phyloP scores from a whole-genome alignment of 92 coral and sea anemone species.

The Muricea muricata region DNA sequence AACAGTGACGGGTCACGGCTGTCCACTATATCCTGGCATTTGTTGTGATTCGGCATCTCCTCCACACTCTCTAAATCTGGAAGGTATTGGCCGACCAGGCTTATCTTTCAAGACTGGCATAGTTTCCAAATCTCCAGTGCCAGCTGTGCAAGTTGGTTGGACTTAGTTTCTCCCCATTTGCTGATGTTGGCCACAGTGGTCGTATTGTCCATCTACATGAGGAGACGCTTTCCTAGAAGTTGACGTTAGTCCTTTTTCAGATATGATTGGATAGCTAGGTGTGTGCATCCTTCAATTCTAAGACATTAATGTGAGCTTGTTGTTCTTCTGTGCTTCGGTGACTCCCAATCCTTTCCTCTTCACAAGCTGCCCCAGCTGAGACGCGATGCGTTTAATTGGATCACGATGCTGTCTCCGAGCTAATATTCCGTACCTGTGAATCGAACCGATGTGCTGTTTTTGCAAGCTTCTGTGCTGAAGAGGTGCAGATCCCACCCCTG shows the following conservation, averaged over 20 bases:
- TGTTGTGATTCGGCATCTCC: conserved; percentile 68
- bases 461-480: no score
- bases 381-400: no score
- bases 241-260: no score
- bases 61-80: conserved; percentile 62
- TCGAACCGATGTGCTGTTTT: no score
- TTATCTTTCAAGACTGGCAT: conserved; percentile 34
- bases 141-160: conserved; percentile 4
- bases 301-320: conserved; percentile 66
- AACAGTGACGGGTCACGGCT: no score
- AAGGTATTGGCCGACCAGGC: conserved; percentile 62
- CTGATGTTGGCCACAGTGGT: conserved; percentile 61
- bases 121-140: conserved; percentile 59
- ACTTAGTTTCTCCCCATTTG: conserved; percentile 45
- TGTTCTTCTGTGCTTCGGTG: conserved; percentile 56
- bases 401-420: no score
- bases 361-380: no score
- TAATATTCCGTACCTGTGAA: no score
- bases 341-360: conserved; percentile 30
- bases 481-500: no score
- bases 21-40: no score
- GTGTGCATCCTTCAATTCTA: conserved; percentile 64
- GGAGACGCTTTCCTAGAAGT: conserved; percentile 35
- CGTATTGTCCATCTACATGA: conserved; percentile 66
- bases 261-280: conserved; percentile 54